Conservation (phyloP, 2,888 invertebrate genomes). For the Stenchaetothrips biformis region DNA sequence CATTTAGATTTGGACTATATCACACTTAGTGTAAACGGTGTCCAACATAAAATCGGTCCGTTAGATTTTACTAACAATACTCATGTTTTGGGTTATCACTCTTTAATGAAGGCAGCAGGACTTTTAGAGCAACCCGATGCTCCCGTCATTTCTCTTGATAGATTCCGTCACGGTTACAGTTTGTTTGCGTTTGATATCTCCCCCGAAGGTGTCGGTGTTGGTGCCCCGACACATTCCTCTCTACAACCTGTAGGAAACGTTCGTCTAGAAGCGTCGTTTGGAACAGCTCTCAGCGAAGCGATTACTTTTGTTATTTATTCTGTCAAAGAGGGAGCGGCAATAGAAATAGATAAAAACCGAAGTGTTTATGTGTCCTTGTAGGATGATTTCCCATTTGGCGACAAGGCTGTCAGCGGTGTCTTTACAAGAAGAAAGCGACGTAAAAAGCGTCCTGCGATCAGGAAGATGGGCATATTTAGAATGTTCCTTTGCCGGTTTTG, state of each 20-base stretch:
- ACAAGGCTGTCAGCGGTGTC: not conserved
- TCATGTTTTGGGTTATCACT: not conserved
- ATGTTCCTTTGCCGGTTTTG: not conserved
- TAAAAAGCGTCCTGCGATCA: too few species aligned
- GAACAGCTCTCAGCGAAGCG: not conserved
- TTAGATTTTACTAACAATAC: not conserved
- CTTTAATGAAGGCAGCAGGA: not conserved
- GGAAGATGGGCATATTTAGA: not conserved
- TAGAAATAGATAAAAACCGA: not conserved
- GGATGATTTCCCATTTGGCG: not conserved
- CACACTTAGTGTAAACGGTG: not conserved
- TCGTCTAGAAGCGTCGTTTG: not conserved
- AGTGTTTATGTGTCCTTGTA: not conserved
- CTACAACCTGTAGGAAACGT: not conserved
- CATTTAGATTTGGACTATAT: not conserved
- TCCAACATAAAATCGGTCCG: not conserved
- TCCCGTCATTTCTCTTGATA: not conserved
- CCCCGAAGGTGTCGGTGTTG: not conserved
- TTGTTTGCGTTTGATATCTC: not conserved
- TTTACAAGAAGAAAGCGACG: not conserved
- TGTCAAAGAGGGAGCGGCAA: not conserved
- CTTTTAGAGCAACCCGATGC: not conserved
- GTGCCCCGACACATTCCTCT: not conserved
- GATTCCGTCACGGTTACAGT: not conserved
- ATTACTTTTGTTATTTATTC: not conserved